Percentiles rank a stretch among this genome's conserved stretches.
These are phyloP conservation scores for Xiphophorus couchianus DNA, from an alignment of 2,113 vertebrate species.

Conservation along the genomic window DNA sequence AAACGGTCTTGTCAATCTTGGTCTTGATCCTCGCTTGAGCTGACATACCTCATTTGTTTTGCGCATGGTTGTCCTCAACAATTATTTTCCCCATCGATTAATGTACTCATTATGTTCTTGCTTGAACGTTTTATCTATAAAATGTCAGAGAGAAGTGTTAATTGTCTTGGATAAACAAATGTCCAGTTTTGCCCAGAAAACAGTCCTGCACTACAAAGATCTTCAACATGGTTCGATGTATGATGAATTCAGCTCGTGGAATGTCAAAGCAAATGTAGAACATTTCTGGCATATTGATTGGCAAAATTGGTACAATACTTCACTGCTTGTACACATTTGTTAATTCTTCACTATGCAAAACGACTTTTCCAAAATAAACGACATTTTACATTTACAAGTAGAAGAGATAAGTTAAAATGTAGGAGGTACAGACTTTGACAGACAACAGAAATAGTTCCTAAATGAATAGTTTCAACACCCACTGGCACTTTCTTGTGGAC, in stretches of 20 bases:
- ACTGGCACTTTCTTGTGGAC: neutral
- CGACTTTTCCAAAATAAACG: too few species aligned
- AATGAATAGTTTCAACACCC: neutral
- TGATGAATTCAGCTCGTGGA: neutral
- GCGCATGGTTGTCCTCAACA: neutral
- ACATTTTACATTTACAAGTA: too few species aligned
- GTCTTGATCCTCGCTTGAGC: neutral
- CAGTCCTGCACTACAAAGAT: neutral
- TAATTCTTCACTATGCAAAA: too few species aligned
- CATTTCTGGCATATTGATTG: too few species aligned
- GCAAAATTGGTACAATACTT: too few species aligned
- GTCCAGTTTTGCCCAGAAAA: neutral
- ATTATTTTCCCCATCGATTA: constrained; percentile 7
- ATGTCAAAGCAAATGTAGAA: neutral
- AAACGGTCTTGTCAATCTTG: constrained; percentile 3
- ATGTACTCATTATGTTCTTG: neutral
- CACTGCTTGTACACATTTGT: neutral
- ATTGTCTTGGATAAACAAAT: neutral
- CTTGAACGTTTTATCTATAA: neutral
- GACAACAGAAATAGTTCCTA: neutral
- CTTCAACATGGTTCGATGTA: neutral
- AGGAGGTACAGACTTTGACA: neutral
- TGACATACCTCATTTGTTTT: neutral
- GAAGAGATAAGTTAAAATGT: too few species aligned
- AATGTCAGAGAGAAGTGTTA: neutral